Percentiles rank a stretch among this genome's conserved stretches.
Conservation (phyloP, 2,888 invertebrate genomes). For the Thecophora atra region DNA sequence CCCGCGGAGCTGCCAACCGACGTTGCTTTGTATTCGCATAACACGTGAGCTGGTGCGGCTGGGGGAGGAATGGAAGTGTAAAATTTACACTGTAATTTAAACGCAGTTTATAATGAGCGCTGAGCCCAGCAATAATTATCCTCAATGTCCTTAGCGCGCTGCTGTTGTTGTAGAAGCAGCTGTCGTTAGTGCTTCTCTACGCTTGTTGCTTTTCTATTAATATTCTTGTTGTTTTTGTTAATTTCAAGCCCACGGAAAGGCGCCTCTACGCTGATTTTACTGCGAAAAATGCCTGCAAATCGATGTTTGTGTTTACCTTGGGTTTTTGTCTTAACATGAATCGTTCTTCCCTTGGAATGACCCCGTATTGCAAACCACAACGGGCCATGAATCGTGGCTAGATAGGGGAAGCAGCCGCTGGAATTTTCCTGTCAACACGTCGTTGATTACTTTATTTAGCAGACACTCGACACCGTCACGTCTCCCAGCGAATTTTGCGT, state of each 20-base stretch:
- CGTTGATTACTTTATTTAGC: constrained; percentile 34
- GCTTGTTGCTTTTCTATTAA: neutral
- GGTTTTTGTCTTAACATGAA: neutral
- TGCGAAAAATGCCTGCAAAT: constrained; percentile 31
- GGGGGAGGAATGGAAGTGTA: constrained; percentile 18
- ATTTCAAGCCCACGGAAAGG: constrained; percentile 9
- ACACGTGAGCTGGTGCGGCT: neutral
- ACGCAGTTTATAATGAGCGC: constrained; percentile 12
- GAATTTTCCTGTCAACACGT: neutral
- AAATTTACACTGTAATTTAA: constrained; percentile 31
- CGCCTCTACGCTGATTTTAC: constrained; percentile 36
- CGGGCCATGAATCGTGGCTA: too few species aligned
- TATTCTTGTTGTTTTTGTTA: constrained; percentile 20
- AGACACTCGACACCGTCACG: constrained; percentile 2
- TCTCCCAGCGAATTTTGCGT: neutral
- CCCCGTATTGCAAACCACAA: neutral
- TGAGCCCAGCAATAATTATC: constrained; percentile 36
- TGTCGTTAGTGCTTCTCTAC: neutral
- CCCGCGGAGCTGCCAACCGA: neutral
- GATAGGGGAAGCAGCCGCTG: neutral
- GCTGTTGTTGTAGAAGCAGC: neutral
- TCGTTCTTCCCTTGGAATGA: neutral
- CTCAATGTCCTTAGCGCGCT: constrained; percentile 6
- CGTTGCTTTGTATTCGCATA: too few species aligned
- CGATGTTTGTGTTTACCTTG: neutral